Evolutionary conservation across 1,140 invertebrate species (phyloP).

Genomic region (Paracyclopina nana): DNA sequence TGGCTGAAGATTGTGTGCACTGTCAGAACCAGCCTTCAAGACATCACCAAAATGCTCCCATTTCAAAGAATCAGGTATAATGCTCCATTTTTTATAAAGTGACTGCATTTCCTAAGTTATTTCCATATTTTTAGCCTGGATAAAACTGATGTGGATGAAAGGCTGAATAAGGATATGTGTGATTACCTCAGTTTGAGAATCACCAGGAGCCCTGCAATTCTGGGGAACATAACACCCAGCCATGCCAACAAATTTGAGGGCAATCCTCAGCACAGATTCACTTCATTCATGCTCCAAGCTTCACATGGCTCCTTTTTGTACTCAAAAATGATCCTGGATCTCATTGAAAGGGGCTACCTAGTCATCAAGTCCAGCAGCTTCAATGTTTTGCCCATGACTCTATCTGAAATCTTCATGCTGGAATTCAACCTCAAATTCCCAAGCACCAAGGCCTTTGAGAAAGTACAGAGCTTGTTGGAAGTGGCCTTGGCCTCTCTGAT

Average conservation of each 20-base stretch:
- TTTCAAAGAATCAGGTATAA: constrained; percentile 40
- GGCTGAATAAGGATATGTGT: constrained; percentile 54
- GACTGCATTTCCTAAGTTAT: not conserved
- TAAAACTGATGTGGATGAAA: constrained; percentile 35
- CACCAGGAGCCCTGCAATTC: constrained; percentile 50
- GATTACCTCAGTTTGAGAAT: constrained; percentile 69
- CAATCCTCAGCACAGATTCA: constrained; percentile 39
- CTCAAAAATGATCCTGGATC: constrained; percentile 72
- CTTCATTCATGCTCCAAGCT: constrained; percentile 55
- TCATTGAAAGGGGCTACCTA: constrained; percentile 75
- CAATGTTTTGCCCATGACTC: constrained; percentile 70
- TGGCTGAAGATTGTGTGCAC: constrained; percentile 82
- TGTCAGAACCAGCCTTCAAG: constrained; percentile 57
- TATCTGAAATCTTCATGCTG: constrained; percentile 76
- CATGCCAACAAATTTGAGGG: constrained; percentile 24
- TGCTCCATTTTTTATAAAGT: not conserved
- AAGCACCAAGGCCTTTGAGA: constrained; percentile 68
- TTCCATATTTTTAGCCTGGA: constrained; percentile 18
- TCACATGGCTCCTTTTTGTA: constrained; percentile 77
- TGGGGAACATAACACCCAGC: constrained; percentile 50
- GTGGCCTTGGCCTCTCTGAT: constrained; percentile 72
- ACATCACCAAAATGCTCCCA: constrained; percentile 58
- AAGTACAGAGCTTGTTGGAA: constrained; percentile 56
- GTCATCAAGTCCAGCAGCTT: constrained; percentile 80
- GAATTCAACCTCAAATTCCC: constrained; percentile 83